Evolutionary conservation across 2,888 invertebrate genomes (phyloP), one percentile per base, ranked within the genome.

Genomic region (Lasioglossum calceatum): DNA sequence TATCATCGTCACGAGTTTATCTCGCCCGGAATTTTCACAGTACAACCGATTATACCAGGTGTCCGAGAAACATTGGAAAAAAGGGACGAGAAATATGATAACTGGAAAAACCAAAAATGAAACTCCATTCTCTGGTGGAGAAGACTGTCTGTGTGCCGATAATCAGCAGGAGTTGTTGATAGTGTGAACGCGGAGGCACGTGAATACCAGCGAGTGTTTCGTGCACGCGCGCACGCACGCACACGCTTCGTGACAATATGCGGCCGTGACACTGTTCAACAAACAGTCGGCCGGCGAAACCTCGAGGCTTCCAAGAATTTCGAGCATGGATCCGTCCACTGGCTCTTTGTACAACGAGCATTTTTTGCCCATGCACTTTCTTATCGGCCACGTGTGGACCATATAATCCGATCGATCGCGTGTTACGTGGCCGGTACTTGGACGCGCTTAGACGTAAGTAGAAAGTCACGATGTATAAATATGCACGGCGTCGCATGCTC

Each of bases 381-480:
- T 91, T 85, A 84, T 91, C 85, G 64, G 73, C 47, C 85, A 82
- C 80, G 78, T 73, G 89, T 84, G 73, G 74, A 87, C 77, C 79
- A 78, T 71, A 73, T 82, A 85, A 87, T 80, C 71, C 42, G 74
- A 87, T 82, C 80, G 80, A 82, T 89, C 76, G 80, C 76, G 36
- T 67, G 67, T 86, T 87, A 88, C 87, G 83, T 78, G 83, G 67
- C 64, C 76, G 75, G 44, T 78, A 81, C 54, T 75, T 80, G 74
- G 71, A 54, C 79, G 77, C 82, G 72, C 42, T 23, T 54, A 74
- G 36, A 80, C 71, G 78, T 75, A 87, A 90, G 83, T 81, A 83
- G 85, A 89, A 84, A 89, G 82, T 89, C 83, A 87, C 85, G 88
- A 90, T 88, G 84, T 82, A 36, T 67, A 86, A 86, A 79, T 83